Evolutionary conservation across 2,113 vertebrate genomes (phyloP).

Genomic region (Hyperopisus bebe): DNA sequence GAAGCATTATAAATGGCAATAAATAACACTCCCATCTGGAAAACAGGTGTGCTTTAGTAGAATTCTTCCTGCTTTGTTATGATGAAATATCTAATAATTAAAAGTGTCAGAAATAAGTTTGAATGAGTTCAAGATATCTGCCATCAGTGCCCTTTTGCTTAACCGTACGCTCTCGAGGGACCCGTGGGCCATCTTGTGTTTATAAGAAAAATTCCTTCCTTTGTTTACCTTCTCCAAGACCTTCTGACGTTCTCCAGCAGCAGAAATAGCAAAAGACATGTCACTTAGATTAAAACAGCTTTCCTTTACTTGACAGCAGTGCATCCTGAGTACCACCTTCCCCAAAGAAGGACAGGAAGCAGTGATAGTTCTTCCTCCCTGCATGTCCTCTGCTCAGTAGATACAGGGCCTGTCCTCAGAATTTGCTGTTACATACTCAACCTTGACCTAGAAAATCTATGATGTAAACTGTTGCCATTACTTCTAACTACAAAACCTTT

Average conservation of each 20-base stretch:
- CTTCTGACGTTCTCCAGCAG: constrained; percentile 21
- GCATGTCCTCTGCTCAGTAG: neutral
- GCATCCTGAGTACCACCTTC: constrained; percentile 14
- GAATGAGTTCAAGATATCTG: neutral
- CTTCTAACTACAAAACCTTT: neutral
- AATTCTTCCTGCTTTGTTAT: neutral
- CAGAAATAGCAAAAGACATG: constrained; percentile 28
- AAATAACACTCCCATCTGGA: neutral
- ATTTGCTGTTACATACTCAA: neutral
- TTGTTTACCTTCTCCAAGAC: constrained; percentile 24
- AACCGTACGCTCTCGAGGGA: constrained; percentile 2
- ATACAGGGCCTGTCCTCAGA: neutral
- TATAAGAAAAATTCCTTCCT: constrained; percentile 26
- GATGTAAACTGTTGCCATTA: neutral
- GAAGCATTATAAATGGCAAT: neutral
- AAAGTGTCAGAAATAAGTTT: neutral
- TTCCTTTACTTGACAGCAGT: constrained; percentile 17
- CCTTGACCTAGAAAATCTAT: constrained; percentile 11
- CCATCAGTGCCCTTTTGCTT: neutral
- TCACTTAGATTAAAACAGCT: constrained; percentile 26
- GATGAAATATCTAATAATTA: neutral
- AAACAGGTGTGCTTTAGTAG: neutral
- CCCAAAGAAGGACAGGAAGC: constrained; percentile 2
- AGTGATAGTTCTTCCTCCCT: neutral
- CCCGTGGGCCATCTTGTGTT: constrained; percentile 6